Percentiles rank a stretch among this genome's conserved stretches.
Conservation (phyloP, 2,888 invertebrate genomes). For the Acronicta leporina region DNA sequence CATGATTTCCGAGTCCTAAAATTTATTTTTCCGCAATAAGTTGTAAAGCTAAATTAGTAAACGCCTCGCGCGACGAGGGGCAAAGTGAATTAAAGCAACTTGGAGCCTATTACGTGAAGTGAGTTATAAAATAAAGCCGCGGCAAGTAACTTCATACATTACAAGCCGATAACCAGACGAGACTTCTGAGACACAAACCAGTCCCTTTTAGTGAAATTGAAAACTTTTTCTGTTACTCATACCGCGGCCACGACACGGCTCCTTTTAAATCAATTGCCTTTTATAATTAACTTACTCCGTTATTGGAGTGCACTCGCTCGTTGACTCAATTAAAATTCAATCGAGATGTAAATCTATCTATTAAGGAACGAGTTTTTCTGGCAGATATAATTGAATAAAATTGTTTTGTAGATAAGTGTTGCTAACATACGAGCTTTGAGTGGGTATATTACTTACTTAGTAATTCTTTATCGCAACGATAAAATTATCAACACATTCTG, state of each 20-base stretch:
- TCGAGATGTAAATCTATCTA: slow-evolving; percentile 83
- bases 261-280: slow-evolving; percentile 89
- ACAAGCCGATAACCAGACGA: slow-evolving; percentile 89
- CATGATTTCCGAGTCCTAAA: slow-evolving; percentile 41
- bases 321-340: slow-evolving; percentile 86
- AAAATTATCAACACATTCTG: slow-evolving; percentile 56
- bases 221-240: slow-evolving; percentile 89
- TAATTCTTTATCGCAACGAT: slow-evolving; percentile 57
- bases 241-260: slow-evolving; percentile 84
- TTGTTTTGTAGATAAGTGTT: slow-evolving; percentile 71
- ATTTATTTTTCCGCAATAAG: slow-evolving; percentile 56
- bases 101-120: slow-evolving; percentile 86
- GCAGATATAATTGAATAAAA: slow-evolving; percentile 74
- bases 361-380: slow-evolving; percentile 79
- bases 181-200: slow-evolving; percentile 89
- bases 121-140: slow-evolving; percentile 88
- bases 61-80: slow-evolving; percentile 67
- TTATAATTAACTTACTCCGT: slow-evolving; percentile 87
- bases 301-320: slow-evolving; percentile 85
- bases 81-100: slow-evolving; percentile 84
- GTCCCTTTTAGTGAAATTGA: slow-evolving; percentile 90
- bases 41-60: slow-evolving; percentile 74
- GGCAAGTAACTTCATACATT: slow-evolving; percentile 88
- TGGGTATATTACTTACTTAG: slow-evolving; percentile 56
- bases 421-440: slow-evolving; percentile 53